A percentile compares a stretch with the other conserved stretches of the same genome.
Conservation (phyloP, 2,113 vertebrate species). For the Halichoeres trimaculatus region DNA sequence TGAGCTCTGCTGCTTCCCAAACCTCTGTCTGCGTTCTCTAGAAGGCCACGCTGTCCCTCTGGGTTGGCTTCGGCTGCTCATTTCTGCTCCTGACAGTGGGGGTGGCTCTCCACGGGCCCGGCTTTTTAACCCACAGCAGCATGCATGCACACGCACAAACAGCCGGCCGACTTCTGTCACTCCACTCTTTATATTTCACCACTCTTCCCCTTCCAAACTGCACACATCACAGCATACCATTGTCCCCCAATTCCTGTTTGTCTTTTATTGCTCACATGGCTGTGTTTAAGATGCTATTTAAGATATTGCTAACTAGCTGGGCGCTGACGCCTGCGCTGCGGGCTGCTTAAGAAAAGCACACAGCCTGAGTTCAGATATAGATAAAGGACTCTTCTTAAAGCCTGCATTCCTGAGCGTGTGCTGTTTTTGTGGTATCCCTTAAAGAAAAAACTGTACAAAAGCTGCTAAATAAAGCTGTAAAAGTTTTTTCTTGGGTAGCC, state of each 20-base stretch:
- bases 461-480: conserved; percentile 52
- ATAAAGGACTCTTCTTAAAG: conserved; percentile 1
- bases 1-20: conserved; percentile 53
- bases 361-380: not conserved
- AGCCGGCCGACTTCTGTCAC: conserved; percentile 25
- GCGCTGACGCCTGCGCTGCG: conserved; percentile 47
- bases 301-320: conserved; percentile 47
- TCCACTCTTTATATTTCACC: conserved; percentile 21
- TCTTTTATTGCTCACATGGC: conserved; percentile 45
- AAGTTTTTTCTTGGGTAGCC: conserved; percentile 25
- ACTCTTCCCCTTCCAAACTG: not conserved
- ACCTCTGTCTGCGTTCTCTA: conserved; percentile 44
- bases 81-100: conserved; percentile 60
- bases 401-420: conserved; percentile 29
- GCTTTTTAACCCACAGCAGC: conserved; percentile 51
- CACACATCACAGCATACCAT: conserved; percentile 27
- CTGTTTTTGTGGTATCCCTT: conserved; percentile 28
- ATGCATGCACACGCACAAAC: conserved; percentile 18
- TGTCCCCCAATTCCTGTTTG: not conserved
- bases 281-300: conserved; percentile 50
- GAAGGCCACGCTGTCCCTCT: conserved; percentile 66
- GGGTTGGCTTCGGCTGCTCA: conserved; percentile 67
- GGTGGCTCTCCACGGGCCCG: conserved; percentile 43
- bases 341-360: conserved; percentile 6
- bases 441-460: conserved; percentile 27